phyloP scores from a whole-genome alignment of 2,113 vertebrate species.

The Strix aluco region DNA sequence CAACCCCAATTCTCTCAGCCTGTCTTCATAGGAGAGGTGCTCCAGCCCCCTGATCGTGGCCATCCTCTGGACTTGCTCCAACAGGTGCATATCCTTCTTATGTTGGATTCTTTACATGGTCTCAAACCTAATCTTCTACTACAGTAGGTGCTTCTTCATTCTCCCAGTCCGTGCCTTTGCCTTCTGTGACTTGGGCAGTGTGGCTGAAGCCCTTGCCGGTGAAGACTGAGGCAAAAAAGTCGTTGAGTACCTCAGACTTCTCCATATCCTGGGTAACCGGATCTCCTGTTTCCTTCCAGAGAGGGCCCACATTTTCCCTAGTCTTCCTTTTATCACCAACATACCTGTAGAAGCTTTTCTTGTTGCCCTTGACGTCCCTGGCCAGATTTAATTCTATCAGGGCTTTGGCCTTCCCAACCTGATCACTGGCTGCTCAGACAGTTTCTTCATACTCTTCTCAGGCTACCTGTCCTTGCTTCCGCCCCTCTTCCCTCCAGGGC shows the following conservation, averaged over 20 bases:
- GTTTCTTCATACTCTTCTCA: no score
- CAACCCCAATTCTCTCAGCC: neutral
- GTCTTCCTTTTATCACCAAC: neutral
- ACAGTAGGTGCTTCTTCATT: neutral
- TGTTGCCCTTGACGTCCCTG: neutral
- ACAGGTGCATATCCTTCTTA: neutral
- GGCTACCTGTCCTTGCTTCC: no score
- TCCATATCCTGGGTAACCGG: neutral
- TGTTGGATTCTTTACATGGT: neutral
- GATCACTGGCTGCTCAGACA: no score
- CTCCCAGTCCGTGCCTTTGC: neutral
- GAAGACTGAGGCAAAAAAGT: neutral
- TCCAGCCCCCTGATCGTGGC: neutral
- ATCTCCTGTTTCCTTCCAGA: neutral
- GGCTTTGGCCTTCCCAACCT: neutral
- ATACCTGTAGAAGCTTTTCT: neutral
- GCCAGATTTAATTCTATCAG: neutral
- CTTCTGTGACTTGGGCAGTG: neutral
- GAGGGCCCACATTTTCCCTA: neutral
- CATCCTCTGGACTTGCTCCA: neutral
- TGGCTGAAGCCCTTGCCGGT: neutral
- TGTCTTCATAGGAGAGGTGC: neutral
- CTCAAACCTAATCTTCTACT: neutral
- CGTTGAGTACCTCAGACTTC: neutral
- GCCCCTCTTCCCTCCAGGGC: no score